A percentile compares a stretch with the other conserved stretches of the same genome.
phyloP scores from a whole-genome alignment of 2,888 invertebrate species.

The Venustoraphidia nigricollis region DNA sequence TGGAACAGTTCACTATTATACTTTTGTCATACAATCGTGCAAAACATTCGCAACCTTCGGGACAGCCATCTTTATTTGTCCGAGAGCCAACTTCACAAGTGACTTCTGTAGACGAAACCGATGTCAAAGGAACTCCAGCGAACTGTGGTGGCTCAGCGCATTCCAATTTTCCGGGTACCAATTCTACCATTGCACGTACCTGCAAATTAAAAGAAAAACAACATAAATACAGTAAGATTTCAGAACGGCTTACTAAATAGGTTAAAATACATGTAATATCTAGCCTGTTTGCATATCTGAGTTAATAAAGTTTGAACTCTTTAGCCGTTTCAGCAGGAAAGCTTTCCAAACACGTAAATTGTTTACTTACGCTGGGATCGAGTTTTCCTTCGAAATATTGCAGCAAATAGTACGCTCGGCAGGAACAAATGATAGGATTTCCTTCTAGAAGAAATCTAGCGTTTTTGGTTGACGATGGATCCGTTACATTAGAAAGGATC shows the following conservation, averaged over 20 bases:
- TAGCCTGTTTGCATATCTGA: too few relatives aligned
- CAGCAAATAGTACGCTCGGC: constrained; percentile 31
- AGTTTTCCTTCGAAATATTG: constrained; percentile 29
- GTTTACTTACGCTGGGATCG: constrained; percentile 21
- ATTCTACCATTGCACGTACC: constrained; percentile 12
- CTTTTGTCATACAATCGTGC: constrained; percentile 30
- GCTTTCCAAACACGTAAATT: too few relatives aligned
- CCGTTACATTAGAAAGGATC: constrained; percentile 8
- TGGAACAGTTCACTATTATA: constrained; percentile 37
- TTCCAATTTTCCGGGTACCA: constrained; percentile 19
- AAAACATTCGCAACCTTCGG: constrained; percentile 33
- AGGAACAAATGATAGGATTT: constrained; percentile 44
- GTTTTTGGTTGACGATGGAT: constrained; percentile 8
- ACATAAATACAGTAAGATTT: too few relatives aligned
- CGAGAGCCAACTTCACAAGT: constrained; percentile 29
- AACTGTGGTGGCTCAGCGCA: constrained; percentile 27
- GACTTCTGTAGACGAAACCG: constrained; percentile 28
- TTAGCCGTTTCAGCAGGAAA: too few relatives aligned
- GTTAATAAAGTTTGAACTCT: too few relatives aligned
- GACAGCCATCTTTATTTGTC: constrained; percentile 25
- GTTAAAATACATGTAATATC: too few relatives aligned
- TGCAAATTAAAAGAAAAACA: background rate
- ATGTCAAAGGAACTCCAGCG: constrained; percentile 17
- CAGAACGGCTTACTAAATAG: too few relatives aligned
- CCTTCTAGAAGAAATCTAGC: constrained; percentile 29